Evolutionary conservation across 2,113 vertebrate species (phyloP).

Genomic region (Lepisosteus oculatus): DNA sequence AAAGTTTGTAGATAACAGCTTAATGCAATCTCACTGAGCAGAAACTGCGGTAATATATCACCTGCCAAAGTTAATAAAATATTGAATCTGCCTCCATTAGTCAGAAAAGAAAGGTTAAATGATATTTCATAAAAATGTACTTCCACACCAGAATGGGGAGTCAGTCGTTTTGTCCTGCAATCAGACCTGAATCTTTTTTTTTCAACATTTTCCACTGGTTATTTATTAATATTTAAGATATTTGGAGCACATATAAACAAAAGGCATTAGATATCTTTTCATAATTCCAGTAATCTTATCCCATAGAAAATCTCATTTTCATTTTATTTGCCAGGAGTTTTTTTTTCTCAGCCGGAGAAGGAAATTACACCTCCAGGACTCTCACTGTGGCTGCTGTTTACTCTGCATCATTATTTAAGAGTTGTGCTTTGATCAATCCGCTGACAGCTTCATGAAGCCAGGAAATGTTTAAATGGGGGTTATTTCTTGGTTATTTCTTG

Average conservation of each 20-base stretch:
- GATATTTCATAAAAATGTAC: slow-evolving; percentile 53
- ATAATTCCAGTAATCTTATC: slow-evolving; percentile 33
- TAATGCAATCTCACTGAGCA: slow-evolving; percentile 52
- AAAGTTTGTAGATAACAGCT: slow-evolving; percentile 23
- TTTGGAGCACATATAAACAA: slow-evolving; percentile 6
- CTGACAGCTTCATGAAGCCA: slow-evolving; percentile 10
- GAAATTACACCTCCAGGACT: slow-evolving; percentile 11
- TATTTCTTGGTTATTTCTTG: no score
- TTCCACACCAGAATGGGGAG: slow-evolving; percentile 37
- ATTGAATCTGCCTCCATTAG: slow-evolving; percentile 42
- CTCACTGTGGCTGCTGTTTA: slow-evolving; percentile 16
- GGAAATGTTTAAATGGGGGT: slow-evolving; percentile 1
- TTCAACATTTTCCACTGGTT: not conserved
- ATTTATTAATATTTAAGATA: slow-evolving; percentile 22
- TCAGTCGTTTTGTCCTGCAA: slow-evolving; percentile 13
- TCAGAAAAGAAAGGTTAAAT: slow-evolving; percentile 58
- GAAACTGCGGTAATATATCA: slow-evolving; percentile 58
- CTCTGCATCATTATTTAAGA: slow-evolving; percentile 17
- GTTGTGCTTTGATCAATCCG: slow-evolving; percentile 2
- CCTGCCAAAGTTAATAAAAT: slow-evolving; percentile 62
- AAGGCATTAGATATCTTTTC: slow-evolving; percentile 5
- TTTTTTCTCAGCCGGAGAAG: slow-evolving; percentile 7
- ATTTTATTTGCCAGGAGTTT: slow-evolving; percentile 13
- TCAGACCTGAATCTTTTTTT: not conserved
- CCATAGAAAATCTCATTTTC: slow-evolving; percentile 39